Base-by-base conservation (phyloP, 2,888 invertebrate genomes). In the Eupsilia transversa region DNA sequence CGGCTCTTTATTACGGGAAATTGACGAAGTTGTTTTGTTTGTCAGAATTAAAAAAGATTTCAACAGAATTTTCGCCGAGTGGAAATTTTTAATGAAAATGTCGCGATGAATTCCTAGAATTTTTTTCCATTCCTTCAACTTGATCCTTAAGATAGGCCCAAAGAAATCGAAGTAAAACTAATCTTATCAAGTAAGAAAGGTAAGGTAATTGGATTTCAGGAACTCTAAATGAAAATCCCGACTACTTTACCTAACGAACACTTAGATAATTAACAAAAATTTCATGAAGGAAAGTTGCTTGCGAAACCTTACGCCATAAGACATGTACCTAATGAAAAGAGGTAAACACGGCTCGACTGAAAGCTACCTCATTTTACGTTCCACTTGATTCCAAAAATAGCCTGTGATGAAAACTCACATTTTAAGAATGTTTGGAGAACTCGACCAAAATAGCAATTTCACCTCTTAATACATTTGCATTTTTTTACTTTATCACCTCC, bases 391-490 rank as follows among this genome's bases (percentile, higher is more conserved):
- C 83, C 75, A 85, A 81, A 87, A 87, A 86, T 87, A 87, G 80
- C 80, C 79, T 77, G 71, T 86, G 88, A 89, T 90, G 87, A 89
- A 91, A 88, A 88, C 85, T 73, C 82, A 54, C 82, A 74, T 87
- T 88, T 82, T 69, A 79, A 81, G 76, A 86, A 74, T 79, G 72
- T 84, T 84, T 80, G 69, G 68, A 83, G 75, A 66, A 66, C 72
- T 57, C 59, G 61, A 68, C 80, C 33, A 75, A 69, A 83, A 77
- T 83, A 77, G 67, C 57, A 71, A 59, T 73, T 75, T 52, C 59
- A 63, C 20, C 52, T 73, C 33, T 60, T 75, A 77, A 65, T 68
- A 73, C 65, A 78, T 84, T 77, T 75, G 63, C 71, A 75, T 73
- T 69, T 79, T 74, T 69, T 74, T 61, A 72, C 59, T 65, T 77